These are phyloP conservation scores for Eubasilissa regina DNA, from an alignment of 1,140 invertebrate genomes.

Conservation along the genomic window DNA sequence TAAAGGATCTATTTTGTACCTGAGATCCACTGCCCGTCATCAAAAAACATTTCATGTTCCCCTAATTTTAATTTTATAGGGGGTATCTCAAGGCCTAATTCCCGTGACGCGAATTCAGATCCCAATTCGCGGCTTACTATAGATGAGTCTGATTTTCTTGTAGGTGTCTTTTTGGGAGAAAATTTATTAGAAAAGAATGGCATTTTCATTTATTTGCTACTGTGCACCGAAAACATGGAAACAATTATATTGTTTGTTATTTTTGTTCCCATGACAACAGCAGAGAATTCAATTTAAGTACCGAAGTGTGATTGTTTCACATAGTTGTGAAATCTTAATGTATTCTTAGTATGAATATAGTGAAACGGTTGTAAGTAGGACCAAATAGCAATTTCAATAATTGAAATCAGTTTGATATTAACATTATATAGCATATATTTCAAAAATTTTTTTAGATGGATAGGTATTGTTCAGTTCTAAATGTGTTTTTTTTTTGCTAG, in stretches of 20 bases:
- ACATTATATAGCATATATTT: no score
- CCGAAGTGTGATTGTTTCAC: no score
- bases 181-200: constrained; percentile 76
- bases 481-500: no score
- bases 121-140: constrained; percentile 75
- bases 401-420: no score
- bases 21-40: constrained; percentile 78
- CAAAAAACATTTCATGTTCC: constrained; percentile 77
- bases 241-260: neutral
- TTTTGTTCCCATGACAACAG: no score
- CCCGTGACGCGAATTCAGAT: constrained; percentile 74
- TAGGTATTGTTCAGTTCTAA: no score
- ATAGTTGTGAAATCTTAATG: no score
- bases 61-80: constrained; percentile 75
- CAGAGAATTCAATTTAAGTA: no score
- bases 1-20: constrained; percentile 61
- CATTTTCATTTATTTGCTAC: constrained; percentile 64
- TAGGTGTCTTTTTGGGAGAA: constrained; percentile 75
- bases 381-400: no score
- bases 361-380: no score
- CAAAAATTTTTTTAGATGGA: no score
- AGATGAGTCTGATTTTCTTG: constrained; percentile 72
- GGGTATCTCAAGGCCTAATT: constrained; percentile 74
- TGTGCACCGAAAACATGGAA: neutral
- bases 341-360: no score